Percentiles rank a stretch among this genome's conserved stretches.
Conservation (phyloP, 2,113 vertebrate genomes). For the Rhineura floridana region DNA sequence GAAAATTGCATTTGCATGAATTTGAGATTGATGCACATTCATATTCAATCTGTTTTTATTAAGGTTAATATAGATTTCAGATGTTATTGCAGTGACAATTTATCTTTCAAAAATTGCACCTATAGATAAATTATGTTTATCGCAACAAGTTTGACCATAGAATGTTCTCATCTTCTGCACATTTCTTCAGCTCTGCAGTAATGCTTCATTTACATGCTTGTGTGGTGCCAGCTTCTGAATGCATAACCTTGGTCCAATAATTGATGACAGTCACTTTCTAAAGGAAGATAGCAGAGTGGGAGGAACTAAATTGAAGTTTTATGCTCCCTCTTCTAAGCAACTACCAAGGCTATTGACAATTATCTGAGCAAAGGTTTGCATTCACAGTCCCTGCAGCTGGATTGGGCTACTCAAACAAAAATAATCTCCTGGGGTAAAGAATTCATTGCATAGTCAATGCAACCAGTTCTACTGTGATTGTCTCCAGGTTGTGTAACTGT, state of each 20-base stretch:
- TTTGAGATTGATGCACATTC: not conserved
- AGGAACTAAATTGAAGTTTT: not conserved
- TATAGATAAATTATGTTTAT: not conserved
- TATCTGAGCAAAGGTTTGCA: not conserved
- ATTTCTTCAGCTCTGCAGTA: not conserved
- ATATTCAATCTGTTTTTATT: not conserved
- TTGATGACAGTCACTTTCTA: not conserved
- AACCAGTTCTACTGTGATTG: not conserved
- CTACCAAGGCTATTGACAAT: not conserved
- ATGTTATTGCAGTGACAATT: not conserved
- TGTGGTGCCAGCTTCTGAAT: not conserved
- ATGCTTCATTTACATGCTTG: not conserved
- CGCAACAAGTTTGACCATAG: not conserved
- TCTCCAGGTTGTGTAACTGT: not conserved
- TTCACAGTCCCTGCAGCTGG: not conserved
- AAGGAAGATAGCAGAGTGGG: too few species aligned
- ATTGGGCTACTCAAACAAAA: not conserved
- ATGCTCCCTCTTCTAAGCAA: not conserved
- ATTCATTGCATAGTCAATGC: not conserved
- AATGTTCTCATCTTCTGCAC: not conserved
- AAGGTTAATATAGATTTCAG: constrained; percentile 4
- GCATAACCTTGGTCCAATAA: not conserved
- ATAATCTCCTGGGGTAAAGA: not conserved
- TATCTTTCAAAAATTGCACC: not conserved
- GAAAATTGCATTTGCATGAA: constrained; percentile 5